Evolutionary conservation across 2,888 invertebrate genomes (phyloP), one percentile per base, ranked within the genome.

Genomic region (Agrotis clavis): DNA sequence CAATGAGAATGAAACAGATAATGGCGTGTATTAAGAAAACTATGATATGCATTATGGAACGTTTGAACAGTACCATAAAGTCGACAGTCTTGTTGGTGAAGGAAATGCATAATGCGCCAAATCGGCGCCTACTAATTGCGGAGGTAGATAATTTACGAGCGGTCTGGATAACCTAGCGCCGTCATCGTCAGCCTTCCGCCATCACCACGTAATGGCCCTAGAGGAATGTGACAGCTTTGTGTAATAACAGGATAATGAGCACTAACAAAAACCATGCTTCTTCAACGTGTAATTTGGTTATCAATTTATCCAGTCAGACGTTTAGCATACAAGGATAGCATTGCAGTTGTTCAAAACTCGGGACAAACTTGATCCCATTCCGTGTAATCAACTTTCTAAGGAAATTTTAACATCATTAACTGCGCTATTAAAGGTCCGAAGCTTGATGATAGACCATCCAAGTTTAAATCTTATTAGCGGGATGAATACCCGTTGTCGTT

Each of bases 61-160:
- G 67, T 74, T 45, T 9, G 72, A 77, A 83, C 74, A 69, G 67
- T 85, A 86, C 72, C 75, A 79, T 82, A 78, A 60, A 62, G 64
- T 81, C 64, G 74, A 77, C 81, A 81, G 82, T 83, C 84, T 78
- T 76, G 79, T 77, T 82, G 71, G 70, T 51, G 76, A 87, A 90
- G 89, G 86, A 90, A 91, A 90, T 88, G 82, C 87, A 89, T 90
- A 92, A 91, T 92, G 90, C 94, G 93, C 92, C 93, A 93, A 94
- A 94, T 94, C 91, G 94, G 93, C 94, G 95, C 95, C 94, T 92
- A 86, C 92, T 95, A 94, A 95, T 95, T 94, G 95, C 93, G 91
- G 91, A 92, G 93, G 92, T 86, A 85, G 92, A 90, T 94, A 92
- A 95, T 94, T 94, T 95, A 94, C 91, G 93, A 92, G 89, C 91